Base-by-base conservation (phyloP, 64 coral and sea anemone species). In the Pachyseris speciosa region DNA sequence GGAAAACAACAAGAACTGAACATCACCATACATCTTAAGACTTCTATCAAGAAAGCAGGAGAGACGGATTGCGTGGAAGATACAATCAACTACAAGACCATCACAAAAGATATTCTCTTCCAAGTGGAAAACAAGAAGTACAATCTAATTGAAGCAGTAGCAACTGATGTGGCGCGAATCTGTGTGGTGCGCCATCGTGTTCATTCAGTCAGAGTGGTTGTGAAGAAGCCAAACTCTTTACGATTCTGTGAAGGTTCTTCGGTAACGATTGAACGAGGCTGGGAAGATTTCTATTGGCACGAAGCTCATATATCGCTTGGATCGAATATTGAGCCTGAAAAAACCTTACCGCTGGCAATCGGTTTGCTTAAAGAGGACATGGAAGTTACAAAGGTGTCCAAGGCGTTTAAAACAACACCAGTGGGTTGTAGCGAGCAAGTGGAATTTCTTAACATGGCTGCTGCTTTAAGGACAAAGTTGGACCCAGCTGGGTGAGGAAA, bases 81-180 rank as follows among this genome's bases (percentile, higher is more conserved):
- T 44, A 66, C 86, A 0, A 41, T 94, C 6, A 75, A 94, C 66
- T 76, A 74, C 28, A 89, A 75, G 37, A 67, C 41, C 24, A 37
- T 94, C 22, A 41, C 50, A 34, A 94, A 94, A 84, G 86, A 84
- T 19, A 34, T 94, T 22, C 38, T 94, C 7, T 49, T 75, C 30
- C 92, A 94, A 16, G 75, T 94, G 9, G 86, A 94, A 38, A 89
- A 89, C 24, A 94, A 84, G 43, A 94, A 89, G 78, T 90, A 89
- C 43, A 85, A 84, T 40, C 55, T 90, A 7, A 84, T 94, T 30
- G 86, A 94, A 84, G 60, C 92, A 5, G 86, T 94, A 8, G 92
- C 92, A 28, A 78, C 92, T 11, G 92, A 94, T 31, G 78, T 94
- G 3, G 92, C 86, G 19, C 92, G 85, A 20, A 94, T 94, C 47